phyloP scores from a whole-genome alignment of 2,797 vertebrate genomes.

The Enteromius thamalakanensis region DNA sequence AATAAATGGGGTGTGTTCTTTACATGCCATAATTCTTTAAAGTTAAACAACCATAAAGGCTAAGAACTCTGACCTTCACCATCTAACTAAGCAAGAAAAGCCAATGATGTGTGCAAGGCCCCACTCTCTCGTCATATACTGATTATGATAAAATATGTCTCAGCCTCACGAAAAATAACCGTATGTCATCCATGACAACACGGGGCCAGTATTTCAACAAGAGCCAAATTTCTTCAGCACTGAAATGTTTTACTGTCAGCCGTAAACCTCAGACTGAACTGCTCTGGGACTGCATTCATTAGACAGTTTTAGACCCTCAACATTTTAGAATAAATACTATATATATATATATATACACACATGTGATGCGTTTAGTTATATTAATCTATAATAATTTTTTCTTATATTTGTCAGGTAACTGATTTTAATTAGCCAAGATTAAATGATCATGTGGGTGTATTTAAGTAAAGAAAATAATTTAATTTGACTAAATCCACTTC shows the following conservation, averaged over 20 bases:
- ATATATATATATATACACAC: neutral
- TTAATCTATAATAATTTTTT: neutral
- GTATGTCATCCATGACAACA: constrained; percentile 95
- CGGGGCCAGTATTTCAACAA: constrained; percentile 91
- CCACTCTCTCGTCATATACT: constrained; percentile 79
- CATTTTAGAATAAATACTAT: neutral
- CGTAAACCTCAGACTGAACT: constrained; percentile 88
- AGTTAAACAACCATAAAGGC: constrained; percentile 93
- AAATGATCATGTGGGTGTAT: neutral
- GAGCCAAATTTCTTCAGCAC: constrained; percentile 97
- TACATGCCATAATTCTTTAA: constrained; percentile 84
- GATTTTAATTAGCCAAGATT: neutral
- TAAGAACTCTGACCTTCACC: constrained; percentile 97
- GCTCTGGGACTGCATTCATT: constrained; percentile 63
- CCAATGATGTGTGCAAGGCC: constrained; percentile 97
- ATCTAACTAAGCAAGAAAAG: constrained; percentile 95
- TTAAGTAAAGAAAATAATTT: neutral
- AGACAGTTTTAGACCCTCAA: neutral
- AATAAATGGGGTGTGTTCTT: constrained; percentile 57
- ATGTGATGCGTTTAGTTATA: neutral
- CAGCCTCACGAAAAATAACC: constrained; percentile 89
- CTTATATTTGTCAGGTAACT: neutral
- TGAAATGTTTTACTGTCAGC: constrained; percentile 96
- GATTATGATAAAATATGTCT: constrained; percentile 94
- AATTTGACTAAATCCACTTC: neutral